Evolutionary conservation across 2,113 vertebrate genomes (phyloP), one percentile per base, ranked within the genome.

Genomic region (Leiothrix lutea): DNA sequence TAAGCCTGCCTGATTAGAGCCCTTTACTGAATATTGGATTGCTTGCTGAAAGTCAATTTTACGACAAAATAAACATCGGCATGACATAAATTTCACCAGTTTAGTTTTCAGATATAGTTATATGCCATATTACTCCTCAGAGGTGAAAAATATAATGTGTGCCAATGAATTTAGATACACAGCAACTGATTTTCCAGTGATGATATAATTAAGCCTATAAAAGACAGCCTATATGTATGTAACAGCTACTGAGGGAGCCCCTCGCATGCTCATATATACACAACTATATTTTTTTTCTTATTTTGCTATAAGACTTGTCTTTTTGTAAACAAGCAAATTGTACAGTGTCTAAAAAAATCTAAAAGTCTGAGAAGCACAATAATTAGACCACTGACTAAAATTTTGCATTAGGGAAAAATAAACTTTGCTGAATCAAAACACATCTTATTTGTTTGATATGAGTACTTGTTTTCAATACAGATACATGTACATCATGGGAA

Each of bases 171-270:
- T 97, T 97, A 96, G 95, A 91, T 96, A 92, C 94, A 90, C 85
- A 96, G 77, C 56, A 91, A 78, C 82, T 90, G 94, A 80, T 98
- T 97, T 98, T 97, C 95, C 91, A 92, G 87, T 77, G 80, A 83
- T 42, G 58, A 96, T 96, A 95, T 92, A 97, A 98, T 97, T 98
- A 97, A 97, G 94, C 85, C 96, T 90, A 96, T 97, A 97, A 98
- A 98, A 96, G 90, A 92, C 65, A 87, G 85, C 70, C 84, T 92
- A 67, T 91, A 96, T 95, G 89, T 91, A 96, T 95, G 89, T 70
- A 97, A 97, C 85, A 97, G 86, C 93, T 96, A 95, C 51, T 96
- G 35, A 90, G 96, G 95, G 97, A 98, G 82, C 82, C 61, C 58
- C 91, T 94, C 8, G 0, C 17, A 28, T 42, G 64, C 54, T 84